Evolutionary conservation across 1,140 invertebrate genomes (phyloP).

Genomic region (Matsumurasca onukii): DNA sequence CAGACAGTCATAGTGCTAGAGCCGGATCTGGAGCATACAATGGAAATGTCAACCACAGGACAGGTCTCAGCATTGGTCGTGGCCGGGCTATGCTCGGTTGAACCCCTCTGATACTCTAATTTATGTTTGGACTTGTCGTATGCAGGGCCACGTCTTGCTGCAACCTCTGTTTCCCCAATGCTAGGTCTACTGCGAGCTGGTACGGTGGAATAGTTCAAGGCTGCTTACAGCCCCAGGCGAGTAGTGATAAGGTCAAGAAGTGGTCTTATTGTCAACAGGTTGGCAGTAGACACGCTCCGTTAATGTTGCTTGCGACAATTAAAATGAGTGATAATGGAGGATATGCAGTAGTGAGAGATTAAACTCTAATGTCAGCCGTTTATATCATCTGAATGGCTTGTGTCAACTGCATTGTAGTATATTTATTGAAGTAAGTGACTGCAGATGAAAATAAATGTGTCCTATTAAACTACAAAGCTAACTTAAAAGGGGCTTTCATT

Average conservation of each 20-base stretch:
- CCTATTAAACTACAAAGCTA: too few relatives aligned
- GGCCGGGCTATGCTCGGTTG: constrained; percentile 19
- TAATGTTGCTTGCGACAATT: too few relatives aligned
- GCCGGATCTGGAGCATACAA: constrained; percentile 18
- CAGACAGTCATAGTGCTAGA: too few relatives aligned
- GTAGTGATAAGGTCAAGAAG: not conserved
- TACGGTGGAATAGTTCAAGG: not conserved
- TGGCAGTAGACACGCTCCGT: too few relatives aligned
- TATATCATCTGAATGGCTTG: too few relatives aligned
- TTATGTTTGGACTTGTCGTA: not conserved
- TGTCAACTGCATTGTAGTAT: too few relatives aligned
- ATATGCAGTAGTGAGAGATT: too few relatives aligned
- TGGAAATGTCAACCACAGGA: constrained; percentile 20
- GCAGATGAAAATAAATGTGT: too few relatives aligned
- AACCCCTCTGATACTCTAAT: not conserved
- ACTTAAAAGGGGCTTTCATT: too few relatives aligned
- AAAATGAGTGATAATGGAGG: too few relatives aligned
- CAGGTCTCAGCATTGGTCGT: not conserved
- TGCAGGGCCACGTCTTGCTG: not conserved
- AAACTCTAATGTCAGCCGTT: too few relatives aligned
- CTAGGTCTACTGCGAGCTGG: not conserved
- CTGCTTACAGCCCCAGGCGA: not conserved
- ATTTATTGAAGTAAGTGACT: too few relatives aligned
- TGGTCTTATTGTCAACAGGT: not conserved
- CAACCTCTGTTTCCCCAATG: not conserved